Conservation (phyloP, 2,113 vertebrate genomes). For the Apeltes quadracus region DNA sequence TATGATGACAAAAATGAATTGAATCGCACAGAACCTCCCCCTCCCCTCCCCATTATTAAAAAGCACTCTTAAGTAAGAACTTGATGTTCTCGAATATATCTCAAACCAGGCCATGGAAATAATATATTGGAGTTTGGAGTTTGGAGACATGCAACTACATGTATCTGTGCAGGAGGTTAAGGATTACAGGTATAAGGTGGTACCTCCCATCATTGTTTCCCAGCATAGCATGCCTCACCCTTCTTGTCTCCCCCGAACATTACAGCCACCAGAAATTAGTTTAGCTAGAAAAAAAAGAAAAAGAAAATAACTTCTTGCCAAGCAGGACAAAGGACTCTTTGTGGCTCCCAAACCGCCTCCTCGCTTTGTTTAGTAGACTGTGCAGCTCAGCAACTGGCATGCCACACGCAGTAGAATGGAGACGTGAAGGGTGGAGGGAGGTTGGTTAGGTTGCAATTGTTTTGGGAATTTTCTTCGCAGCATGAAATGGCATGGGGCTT, state of each 20-base stretch:
- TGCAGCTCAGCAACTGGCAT: conserved; percentile 47
- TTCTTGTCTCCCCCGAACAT: conserved; percentile 23
- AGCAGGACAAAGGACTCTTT: conserved; percentile 69
- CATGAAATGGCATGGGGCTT: conserved; percentile 13
- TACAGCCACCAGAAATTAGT: conserved; percentile 44
- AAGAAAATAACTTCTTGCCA: conserved; percentile 30
- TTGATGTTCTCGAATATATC: neutral
- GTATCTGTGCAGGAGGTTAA: neutral
- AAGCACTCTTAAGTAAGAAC: neutral
- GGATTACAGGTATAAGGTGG: neutral
- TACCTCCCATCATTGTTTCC: conserved; percentile 9
- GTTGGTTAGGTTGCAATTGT: conserved; percentile 14
- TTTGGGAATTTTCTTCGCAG: conserved; percentile 16
- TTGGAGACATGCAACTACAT: neutral
- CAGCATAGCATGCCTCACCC: conserved; percentile 7
- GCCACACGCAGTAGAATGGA: conserved; percentile 29
- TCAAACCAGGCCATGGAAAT: neutral
- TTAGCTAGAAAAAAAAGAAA: conserved; percentile 39
- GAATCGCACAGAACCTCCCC: neutral
- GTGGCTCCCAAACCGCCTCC: conserved; percentile 49
- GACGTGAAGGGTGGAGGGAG: conserved; percentile 26
- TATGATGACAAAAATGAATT: neutral
- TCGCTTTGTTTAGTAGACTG: conserved; percentile 39
- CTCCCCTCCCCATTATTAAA: neutral
- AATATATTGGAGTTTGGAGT: neutral